Evolutionary conservation across 2,113 vertebrate genomes (phyloP).

Genomic region (Malaclemys terrapin): DNA sequence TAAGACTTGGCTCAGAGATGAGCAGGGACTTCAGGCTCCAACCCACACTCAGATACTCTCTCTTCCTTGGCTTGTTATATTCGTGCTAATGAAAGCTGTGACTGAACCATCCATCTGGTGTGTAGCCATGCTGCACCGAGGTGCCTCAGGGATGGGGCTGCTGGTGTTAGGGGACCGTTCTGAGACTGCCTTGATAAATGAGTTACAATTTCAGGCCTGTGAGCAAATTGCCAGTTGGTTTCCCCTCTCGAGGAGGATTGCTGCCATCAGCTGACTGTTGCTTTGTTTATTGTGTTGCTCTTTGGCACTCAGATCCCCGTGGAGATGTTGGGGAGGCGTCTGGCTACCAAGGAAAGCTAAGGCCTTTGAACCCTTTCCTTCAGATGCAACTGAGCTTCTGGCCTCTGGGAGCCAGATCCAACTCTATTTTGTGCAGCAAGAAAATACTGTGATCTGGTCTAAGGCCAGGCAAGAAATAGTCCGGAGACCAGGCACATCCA

Average conservation of each 20-base stretch:
- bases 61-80: neutral
- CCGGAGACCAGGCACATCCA: neutral
- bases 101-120: slow-evolving; percentile 3
- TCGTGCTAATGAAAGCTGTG: neutral
- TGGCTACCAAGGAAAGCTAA: neutral
- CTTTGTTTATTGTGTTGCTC: slow-evolving; percentile 40
- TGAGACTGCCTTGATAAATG: slow-evolving; percentile 9
- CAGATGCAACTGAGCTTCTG: neutral
- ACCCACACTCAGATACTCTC: neutral
- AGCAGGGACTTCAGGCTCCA: slow-evolving; percentile 9
- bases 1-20: neutral
- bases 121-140: neutral
- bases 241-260: slow-evolving; percentile 33
- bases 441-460: neutral
- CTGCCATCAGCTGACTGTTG: neutral
- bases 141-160: neutral
- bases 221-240: slow-evolving; percentile 4
- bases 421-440: accelerated
- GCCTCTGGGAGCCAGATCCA: neutral
- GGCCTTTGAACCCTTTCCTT: neutral
- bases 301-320: neutral
- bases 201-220: slow-evolving; percentile 26
- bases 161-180: neutral
- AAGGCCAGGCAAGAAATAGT: neutral
- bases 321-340: neutral